Conservation (phyloP, 2,113 vertebrate species). For the Cebidichthys violaceus region DNA sequence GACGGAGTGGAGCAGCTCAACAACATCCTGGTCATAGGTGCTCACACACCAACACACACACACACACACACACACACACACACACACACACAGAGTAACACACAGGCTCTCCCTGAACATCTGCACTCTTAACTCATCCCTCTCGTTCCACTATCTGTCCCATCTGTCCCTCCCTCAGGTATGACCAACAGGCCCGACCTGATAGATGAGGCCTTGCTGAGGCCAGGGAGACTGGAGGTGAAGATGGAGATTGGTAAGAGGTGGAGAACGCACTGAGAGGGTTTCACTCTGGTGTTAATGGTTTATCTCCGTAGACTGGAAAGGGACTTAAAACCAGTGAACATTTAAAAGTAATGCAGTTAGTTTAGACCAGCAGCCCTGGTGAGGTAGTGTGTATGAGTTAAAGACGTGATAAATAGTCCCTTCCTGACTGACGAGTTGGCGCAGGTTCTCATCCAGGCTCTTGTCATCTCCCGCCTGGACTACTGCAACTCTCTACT, state of each 20-base stretch:
- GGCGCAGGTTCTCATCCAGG: too few relatives aligned
- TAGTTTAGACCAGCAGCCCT: too few relatives aligned
- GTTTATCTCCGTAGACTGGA: not conserved
- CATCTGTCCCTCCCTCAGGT: constrained; percentile 80
- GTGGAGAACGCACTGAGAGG: not conserved
- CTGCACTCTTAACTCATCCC: constrained; percentile 2
- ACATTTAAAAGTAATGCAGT: not conserved
- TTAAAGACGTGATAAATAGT: not conserved
- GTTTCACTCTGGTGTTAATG: not conserved
- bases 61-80: not conserved
- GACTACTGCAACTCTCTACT: too few relatives aligned
- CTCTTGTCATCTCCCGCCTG: too few relatives aligned
- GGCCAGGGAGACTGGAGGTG: constrained; percentile 95
- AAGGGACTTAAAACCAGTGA: not conserved
- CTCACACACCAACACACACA: not conserved
- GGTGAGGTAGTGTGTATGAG: not conserved
- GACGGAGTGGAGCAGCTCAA: constrained; percentile 98
- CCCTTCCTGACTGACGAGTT: too few relatives aligned
- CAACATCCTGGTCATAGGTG: constrained; percentile 98
- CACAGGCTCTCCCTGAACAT: constrained; percentile 21
- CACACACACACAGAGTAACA: not conserved
- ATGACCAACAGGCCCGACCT: constrained; percentile 99
- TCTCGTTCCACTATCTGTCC: not conserved
- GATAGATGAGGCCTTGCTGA: constrained; percentile 95
- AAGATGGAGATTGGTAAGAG: constrained; percentile 98